These are phyloP conservation scores for Aurelia sp. DNA, from an alignment of 30 jellyfish, hydroid and myxozoan genomes.

Conservation along the genomic window DNA sequence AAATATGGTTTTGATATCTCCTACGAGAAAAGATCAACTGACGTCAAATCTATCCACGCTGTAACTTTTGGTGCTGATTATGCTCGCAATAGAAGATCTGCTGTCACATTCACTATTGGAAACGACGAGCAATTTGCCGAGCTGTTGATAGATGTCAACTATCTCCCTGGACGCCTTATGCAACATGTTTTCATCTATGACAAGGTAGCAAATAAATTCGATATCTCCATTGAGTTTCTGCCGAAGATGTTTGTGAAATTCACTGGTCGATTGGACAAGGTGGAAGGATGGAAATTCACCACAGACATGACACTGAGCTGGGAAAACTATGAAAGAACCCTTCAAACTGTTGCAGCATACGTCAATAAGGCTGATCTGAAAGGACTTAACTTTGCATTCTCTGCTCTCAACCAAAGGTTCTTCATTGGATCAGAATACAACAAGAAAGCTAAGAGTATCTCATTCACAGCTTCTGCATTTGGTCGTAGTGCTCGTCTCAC, in stretches of 20 bases:
- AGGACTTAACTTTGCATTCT: conserved; percentile 50
- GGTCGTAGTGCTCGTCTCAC: conserved; percentile 38
- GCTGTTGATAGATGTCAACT: conserved; percentile 70
- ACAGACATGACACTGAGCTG: conserved; percentile 78
- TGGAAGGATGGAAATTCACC: conserved; percentile 75
- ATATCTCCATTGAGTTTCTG: conserved; percentile 81
- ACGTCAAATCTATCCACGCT: conserved; percentile 54
- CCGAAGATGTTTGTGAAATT: conserved; percentile 90
- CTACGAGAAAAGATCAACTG: conserved; percentile 71
- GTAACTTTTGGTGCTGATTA: conserved; percentile 65
- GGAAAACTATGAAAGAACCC: conserved; percentile 69
- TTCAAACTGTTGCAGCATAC: conserved; percentile 58
- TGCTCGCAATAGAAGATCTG: conserved; percentile 63
- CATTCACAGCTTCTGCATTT: conserved; percentile 40
- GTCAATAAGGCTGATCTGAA: conserved; percentile 46
- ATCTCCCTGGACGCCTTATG: conserved; percentile 79
- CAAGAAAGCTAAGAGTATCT: conserved; percentile 44
- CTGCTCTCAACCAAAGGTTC: conserved; percentile 55
- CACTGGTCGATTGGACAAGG: conserved; percentile 64
- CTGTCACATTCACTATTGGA: conserved; percentile 65
- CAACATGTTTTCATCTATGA: conserved; percentile 57
- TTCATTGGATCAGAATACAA: conserved; percentile 65
- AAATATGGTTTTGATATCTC: conserved; percentile 85
- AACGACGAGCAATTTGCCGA: conserved; percentile 59
- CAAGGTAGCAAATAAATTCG: conserved; percentile 55